A percentile compares a stretch with the other conserved stretches of the same genome.
Conservation (phyloP, 2,888 invertebrate species). For the Cinara cedri region DNA sequence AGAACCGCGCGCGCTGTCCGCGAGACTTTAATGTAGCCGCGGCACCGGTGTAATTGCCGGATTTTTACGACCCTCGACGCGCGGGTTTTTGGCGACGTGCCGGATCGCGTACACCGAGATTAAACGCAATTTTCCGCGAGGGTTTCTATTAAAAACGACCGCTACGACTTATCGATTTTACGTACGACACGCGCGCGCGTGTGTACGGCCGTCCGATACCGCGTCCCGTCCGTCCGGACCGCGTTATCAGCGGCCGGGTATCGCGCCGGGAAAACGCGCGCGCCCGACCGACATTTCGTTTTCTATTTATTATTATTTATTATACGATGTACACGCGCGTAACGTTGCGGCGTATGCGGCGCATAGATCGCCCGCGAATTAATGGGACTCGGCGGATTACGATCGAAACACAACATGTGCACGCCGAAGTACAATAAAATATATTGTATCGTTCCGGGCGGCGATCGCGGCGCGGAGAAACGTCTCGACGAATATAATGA, state of each 20-base stretch:
- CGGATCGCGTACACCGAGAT: slow-evolving; percentile 42
- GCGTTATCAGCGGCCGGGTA: slow-evolving; percentile 22
- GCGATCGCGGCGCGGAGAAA: too few relatives aligned
- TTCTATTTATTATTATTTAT: too few relatives aligned
- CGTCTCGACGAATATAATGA: too few relatives aligned
- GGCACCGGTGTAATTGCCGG: slow-evolving; percentile 49
- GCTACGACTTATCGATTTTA: slow-evolving; percentile 31
- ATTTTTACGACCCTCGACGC: slow-evolving; percentile 52
- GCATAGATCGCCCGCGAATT: slow-evolving; percentile 45
- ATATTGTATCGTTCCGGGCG: background rate
- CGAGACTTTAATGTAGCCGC: background rate
- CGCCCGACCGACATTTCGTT: too few relatives aligned
- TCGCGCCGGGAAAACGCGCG: background rate
- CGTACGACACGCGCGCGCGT: background rate
- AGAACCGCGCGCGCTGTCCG: background rate
- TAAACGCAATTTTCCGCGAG: slow-evolving; percentile 48
- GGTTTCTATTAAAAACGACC: slow-evolving; percentile 43
- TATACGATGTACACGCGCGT: too few relatives aligned
- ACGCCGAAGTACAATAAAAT: too few relatives aligned
- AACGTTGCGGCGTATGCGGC: too few relatives aligned
- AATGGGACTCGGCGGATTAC: slow-evolving; percentile 52
- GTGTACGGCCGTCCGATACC: background rate
- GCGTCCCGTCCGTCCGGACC: background rate
- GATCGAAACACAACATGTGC: background rate
- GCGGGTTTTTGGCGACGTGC: slow-evolving; percentile 43